These are phyloP conservation scores for Zaprionus ghesquierei DNA, from an alignment of 1,140 invertebrate genomes.

Conservation along the genomic window DNA sequence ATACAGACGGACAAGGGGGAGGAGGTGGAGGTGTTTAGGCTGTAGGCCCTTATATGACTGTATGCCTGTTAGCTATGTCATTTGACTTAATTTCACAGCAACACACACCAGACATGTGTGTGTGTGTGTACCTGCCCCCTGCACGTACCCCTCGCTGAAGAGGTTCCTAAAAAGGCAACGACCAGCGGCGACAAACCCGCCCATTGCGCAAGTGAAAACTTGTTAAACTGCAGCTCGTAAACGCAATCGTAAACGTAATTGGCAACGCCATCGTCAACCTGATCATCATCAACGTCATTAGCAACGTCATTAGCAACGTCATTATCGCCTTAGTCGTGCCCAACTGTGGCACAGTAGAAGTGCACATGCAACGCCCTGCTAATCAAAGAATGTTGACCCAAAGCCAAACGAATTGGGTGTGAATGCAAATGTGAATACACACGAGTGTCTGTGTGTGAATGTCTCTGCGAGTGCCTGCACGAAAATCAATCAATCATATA, in stretches of 20 bases:
- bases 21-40: not conserved
- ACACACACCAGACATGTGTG: constrained; percentile 8
- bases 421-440: constrained; percentile 10
- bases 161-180: constrained; percentile 22
- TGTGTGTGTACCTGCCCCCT: not conserved
- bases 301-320: not conserved
- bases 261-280: constrained; percentile 26
- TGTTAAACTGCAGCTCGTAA: constrained; percentile 35
- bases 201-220: constrained; percentile 54
- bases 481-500: constrained; percentile 31
- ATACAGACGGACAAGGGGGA: constrained; percentile 25
- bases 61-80: constrained; percentile 34
- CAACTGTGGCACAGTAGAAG: constrained; percentile 20
- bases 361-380: not conserved
- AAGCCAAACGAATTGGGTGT: not conserved
- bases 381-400: constrained; percentile 9
- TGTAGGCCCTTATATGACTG: constrained; percentile 40
- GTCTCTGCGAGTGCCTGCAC: not conserved
- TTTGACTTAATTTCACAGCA: constrained; percentile 39
- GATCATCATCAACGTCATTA: not conserved
- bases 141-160: not conserved
- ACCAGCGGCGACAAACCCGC: not conserved
- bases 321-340: not conserved
- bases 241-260: constrained; percentile 22
- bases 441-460: not conserved